These are phyloP conservation scores for Cossypha caffra DNA, from an alignment of 2,797 vertebrate genomes.

Conservation along the genomic window DNA sequence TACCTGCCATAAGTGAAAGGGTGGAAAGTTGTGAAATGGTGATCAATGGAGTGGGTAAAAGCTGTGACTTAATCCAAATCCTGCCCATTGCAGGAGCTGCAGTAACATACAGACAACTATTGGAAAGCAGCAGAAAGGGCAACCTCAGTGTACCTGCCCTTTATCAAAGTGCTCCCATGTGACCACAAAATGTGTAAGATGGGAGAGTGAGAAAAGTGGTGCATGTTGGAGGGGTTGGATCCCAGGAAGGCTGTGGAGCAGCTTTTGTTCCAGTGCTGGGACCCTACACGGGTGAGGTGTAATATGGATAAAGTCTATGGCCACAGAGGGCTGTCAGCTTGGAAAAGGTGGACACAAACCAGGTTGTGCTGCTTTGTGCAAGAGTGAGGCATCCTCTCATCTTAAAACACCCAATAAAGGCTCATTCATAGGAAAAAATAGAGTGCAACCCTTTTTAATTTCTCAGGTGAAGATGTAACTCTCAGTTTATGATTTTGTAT, in stretches of 20 bases:
- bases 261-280: background rate
- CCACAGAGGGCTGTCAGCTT: background rate
- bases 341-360: background rate
- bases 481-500: background rate
- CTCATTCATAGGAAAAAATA: background rate
- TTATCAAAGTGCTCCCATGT: background rate
- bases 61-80: background rate
- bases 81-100: background rate
- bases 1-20: accelerated
- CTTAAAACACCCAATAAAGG: background rate
- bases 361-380: background rate
- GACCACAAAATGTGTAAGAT: background rate
- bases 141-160: background rate
- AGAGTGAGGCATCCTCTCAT: background rate
- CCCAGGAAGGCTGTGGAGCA: background rate
- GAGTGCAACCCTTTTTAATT: background rate
- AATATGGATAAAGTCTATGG: accelerated
- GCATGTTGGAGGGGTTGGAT: background rate
- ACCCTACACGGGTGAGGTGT: background rate
- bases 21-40: background rate
- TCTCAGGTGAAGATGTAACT: background rate
- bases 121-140: background rate
- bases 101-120: accelerated
- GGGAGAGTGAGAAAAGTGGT: background rate
- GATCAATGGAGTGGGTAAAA: background rate